Conservation (phyloP, 2,888 invertebrate genomes). For the Tolmerus cingulatus region DNA sequence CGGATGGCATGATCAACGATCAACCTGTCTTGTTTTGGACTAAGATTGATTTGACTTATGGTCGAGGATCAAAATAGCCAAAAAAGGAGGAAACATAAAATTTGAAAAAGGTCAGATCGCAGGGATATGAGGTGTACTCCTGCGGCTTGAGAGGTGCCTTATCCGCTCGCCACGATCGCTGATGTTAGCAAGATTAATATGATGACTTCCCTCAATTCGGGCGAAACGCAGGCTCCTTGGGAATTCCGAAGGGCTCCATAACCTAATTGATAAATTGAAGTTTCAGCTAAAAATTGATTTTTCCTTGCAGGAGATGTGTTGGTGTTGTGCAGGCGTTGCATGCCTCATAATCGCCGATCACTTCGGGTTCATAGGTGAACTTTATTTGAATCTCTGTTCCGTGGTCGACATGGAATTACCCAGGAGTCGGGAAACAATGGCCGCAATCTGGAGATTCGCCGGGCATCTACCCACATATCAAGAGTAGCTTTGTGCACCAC, state of each 20-base stretch:
- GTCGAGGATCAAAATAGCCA: conserved; percentile 27
- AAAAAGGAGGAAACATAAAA: neutral
- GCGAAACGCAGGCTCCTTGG: neutral
- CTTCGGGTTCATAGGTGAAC: conserved; percentile 30
- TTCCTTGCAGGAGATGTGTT: neutral
- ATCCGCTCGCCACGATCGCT: conserved; percentile 13
- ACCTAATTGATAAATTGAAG: conserved; percentile 12
- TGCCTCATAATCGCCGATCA: neutral
- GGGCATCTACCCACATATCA: conserved; percentile 30
- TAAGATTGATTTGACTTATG: conserved; percentile 25
- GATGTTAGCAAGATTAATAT: conserved; percentile 35
- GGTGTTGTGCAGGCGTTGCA: neutral
- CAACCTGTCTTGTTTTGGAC: conserved; percentile 24
- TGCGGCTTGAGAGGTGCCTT: neutral
- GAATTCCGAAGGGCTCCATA: neutral
- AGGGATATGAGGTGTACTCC: neutral
- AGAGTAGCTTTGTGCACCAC: neutral
- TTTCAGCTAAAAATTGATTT: neutral
- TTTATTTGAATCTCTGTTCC: conserved; percentile 34
- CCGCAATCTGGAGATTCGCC: conserved; percentile 1
- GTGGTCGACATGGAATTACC: conserved; percentile 8
- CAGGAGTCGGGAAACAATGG: conserved; percentile 35
- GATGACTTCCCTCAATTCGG: neutral
- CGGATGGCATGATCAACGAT: conserved; percentile 33
- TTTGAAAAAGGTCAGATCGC: conserved; percentile 4